Evolutionary conservation across 1,140 invertebrate species (phyloP), one percentile per base, ranked within the genome.

Genomic region (Drosophila ogumai): DNA sequence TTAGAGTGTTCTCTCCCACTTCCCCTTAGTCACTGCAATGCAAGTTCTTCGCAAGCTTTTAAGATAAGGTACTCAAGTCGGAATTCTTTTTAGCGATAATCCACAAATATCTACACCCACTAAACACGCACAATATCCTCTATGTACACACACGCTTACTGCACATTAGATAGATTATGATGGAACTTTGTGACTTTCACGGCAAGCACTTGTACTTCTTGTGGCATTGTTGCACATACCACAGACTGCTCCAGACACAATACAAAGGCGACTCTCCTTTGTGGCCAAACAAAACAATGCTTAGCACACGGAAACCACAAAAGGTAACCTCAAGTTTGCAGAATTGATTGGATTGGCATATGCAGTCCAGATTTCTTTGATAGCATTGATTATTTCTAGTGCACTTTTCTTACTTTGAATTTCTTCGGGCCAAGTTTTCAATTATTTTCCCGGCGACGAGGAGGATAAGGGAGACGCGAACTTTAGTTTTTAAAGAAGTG

Each of bases 391-490:
- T 72, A 54, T 72, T 56, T 17, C 10, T 6, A 28, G 28, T 71
- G 47, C 54, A 72, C 66, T 72, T 15, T 22, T 72, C 65, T 72
- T 59, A 57, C 65, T 34, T 49, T 69, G 25, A 5, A 6, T 25
- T 50, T 41, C 3, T 25, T 72, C 22, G 22, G 28, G 3, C 8
- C 31, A 19, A 31, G 36, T 28, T 36, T 58, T 67, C 28, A 19
- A 66, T 41, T 54, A 54, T 49, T 59, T 54, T 71, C 13, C 25
- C 36, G 28, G 44, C 52, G 10, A 58, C 52, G 28, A 49, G 41
- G 56, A 71, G 43, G 65, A 57, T 47, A 68, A 19, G 36, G 28
- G n/a, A 52, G 54, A 59, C 65, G 72, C 69, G 66, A 59, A 84
- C 25, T 64, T 61, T 60, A 46, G 41, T 76, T 17, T n/a, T 10